phyloP scores from a whole-genome alignment of 2,113 vertebrate species.

The Epinephelus fuscoguttatus region DNA sequence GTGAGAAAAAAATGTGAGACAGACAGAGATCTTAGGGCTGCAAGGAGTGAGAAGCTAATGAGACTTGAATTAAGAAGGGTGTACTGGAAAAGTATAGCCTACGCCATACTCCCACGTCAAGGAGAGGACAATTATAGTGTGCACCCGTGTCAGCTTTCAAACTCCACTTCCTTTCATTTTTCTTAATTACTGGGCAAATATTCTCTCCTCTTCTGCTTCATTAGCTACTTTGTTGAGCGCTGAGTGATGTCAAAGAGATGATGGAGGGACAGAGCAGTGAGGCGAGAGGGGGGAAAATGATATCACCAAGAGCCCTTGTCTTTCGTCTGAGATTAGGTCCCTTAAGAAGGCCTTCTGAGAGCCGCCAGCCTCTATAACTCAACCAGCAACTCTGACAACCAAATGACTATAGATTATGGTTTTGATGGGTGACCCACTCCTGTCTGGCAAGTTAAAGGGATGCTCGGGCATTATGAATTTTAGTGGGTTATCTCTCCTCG shows the following conservation, averaged over 20 bases:
- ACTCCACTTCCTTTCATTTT: slow-evolving; percentile 84
- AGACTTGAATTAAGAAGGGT: slow-evolving; percentile 54
- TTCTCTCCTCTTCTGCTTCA: slow-evolving; percentile 81
- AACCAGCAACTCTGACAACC: slow-evolving; percentile 69
- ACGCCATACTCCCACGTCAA: slow-evolving; percentile 58
- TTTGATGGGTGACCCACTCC: slow-evolving; percentile 74
- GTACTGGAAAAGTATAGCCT: slow-evolving; percentile 56
- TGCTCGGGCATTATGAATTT: slow-evolving; percentile 67
- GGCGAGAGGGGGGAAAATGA: slow-evolving; percentile 59
- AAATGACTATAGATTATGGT: slow-evolving; percentile 73
- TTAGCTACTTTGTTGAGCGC: slow-evolving; percentile 85
- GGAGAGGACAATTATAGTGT: slow-evolving; percentile 80
- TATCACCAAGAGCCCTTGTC: slow-evolving; percentile 71
- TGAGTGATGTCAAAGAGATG: slow-evolving; percentile 83
- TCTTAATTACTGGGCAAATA: slow-evolving; percentile 85
- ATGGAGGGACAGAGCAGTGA: slow-evolving; percentile 80
- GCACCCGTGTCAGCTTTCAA: slow-evolving; percentile 76
- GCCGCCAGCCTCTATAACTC: slow-evolving; percentile 67
- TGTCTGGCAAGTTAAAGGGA: slow-evolving; percentile 71
- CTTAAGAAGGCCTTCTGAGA: slow-evolving; percentile 67
- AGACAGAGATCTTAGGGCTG: slow-evolving; percentile 9
- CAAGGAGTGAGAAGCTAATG: slow-evolving; percentile 49
- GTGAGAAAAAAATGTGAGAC: slow-evolving; percentile 19
- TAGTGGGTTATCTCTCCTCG: slow-evolving; percentile 69
- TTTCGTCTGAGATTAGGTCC: slow-evolving; percentile 69